These are phyloP conservation scores for Zonitis immaculata DNA, from an alignment of 2,888 invertebrate species.

Conservation along the genomic window DNA sequence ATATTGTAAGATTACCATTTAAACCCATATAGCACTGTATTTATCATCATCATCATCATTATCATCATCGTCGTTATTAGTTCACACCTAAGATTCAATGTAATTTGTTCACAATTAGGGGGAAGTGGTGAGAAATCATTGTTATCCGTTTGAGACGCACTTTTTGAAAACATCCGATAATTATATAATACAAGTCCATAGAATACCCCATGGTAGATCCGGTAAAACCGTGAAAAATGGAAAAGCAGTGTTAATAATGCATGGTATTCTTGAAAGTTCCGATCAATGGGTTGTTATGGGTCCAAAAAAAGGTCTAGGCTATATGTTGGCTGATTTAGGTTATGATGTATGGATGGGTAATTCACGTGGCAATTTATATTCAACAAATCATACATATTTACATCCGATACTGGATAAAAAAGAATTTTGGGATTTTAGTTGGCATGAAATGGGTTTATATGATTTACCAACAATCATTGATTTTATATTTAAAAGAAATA, in stretches of 20 bases:
- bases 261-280: constrained; percentile 52
- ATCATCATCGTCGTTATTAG: not conserved
- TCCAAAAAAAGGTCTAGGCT: constrained; percentile 22
- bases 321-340: constrained; percentile 34
- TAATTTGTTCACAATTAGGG: constrained; percentile 34
- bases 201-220: constrained; percentile 50
- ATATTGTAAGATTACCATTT: too few relatives aligned
- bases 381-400: constrained; percentile 26
- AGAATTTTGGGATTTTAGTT: constrained; percentile 58
- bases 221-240: constrained; percentile 48
- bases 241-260: constrained; percentile 47
- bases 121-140: constrained; percentile 41
- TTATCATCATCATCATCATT: too few relatives aligned
- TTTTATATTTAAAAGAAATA: constrained; percentile 58
- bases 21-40: too few relatives aligned
- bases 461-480: constrained; percentile 82
- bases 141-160: constrained; percentile 44
- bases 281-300: constrained; percentile 49
- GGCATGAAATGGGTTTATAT: constrained; percentile 74
- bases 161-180: constrained; percentile 51
- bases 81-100: not conserved
- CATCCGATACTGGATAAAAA: constrained; percentile 31
- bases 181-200: constrained; percentile 52
- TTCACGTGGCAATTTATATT: constrained; percentile 30
- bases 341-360: constrained; percentile 40